These are phyloP conservation scores for Calliphora vomitoria DNA, from an alignment of 2,888 invertebrate species.

Conservation along the genomic window DNA sequence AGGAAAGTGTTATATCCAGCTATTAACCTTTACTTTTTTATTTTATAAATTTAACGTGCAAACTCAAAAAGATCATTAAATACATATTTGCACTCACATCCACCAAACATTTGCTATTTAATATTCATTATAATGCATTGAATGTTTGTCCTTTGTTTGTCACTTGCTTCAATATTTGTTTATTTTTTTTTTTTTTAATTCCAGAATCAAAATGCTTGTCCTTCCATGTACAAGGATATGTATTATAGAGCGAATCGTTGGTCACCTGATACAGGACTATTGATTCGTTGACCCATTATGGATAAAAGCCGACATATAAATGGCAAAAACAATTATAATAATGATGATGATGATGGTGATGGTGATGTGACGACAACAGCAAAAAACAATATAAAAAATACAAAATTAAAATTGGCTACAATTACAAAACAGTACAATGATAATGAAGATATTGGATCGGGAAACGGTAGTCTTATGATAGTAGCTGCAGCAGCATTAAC, in stretches of 20 bases:
- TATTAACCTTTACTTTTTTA: conserved; percentile 8
- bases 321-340: conserved; percentile 57
- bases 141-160: conserved; percentile 5
- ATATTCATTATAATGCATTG: conserved; percentile 2
- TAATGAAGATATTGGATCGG: conserved; percentile 69
- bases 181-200: conserved; percentile 31
- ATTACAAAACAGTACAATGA: conserved; percentile 59
- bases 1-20: neutral
- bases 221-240: conserved; percentile 95
- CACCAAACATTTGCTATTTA: neutral
- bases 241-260: conserved; percentile 89
- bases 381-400: conserved; percentile 61
- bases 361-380: conserved; percentile 64
- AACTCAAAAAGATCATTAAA: neutral
- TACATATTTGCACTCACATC: neutral
- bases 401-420: conserved; percentile 70
- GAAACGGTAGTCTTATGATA: conserved; percentile 69
- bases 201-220: conserved; percentile 88
- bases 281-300: conserved; percentile 83
- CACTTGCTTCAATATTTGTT: conserved; percentile 5
- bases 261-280: conserved; percentile 83
- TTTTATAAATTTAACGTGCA: neutral
- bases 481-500: conserved; percentile 37
- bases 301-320: conserved; percentile 72
- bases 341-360: conserved; percentile 29